Percentiles rank a stretch among this genome's conserved stretches.
Conservation (phyloP, 1,140 invertebrate genomes). For the Subanguina moxae region DNA sequence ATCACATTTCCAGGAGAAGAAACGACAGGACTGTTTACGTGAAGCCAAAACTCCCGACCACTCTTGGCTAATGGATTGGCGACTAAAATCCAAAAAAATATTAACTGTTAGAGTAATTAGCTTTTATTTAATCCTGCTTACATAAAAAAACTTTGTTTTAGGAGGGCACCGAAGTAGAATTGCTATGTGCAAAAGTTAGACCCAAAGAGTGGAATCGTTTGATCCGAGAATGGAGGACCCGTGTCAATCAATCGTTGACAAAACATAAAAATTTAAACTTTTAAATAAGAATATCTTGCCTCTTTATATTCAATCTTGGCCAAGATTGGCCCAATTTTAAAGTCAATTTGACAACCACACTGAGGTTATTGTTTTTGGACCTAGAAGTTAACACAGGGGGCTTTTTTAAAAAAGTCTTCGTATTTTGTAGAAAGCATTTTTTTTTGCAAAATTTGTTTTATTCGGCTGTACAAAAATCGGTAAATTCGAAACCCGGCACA, state of each 20-base stretch:
- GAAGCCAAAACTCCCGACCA: slow-evolving; percentile 28
- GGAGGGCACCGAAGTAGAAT: slow-evolving; percentile 35
- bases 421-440: no score
- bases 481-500: no score
- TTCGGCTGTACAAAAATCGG: no score
- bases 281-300: no score
- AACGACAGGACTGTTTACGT: slow-evolving; percentile 26
- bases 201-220: slow-evolving; percentile 34
- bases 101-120: slow-evolving; percentile 26
- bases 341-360: no score
- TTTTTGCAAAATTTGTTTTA: no score
- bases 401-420: no score
- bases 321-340: no score
- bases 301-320: no score
- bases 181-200: slow-evolving; percentile 30
- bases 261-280: no score
- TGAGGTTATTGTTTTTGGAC: no score
- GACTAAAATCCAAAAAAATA: slow-evolving; percentile 35
- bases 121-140: slow-evolving; percentile 4
- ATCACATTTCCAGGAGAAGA: slow-evolving; percentile 31
- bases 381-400: no score
- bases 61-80: slow-evolving; percentile 41
- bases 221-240: slow-evolving; percentile 29
- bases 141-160: slow-evolving; percentile 24
- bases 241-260: slow-evolving; percentile 4